These are phyloP conservation scores for Tragelaphus buxtoni DNA, from an alignment of 2,113 vertebrate genomes.

Conservation along the genomic window DNA sequence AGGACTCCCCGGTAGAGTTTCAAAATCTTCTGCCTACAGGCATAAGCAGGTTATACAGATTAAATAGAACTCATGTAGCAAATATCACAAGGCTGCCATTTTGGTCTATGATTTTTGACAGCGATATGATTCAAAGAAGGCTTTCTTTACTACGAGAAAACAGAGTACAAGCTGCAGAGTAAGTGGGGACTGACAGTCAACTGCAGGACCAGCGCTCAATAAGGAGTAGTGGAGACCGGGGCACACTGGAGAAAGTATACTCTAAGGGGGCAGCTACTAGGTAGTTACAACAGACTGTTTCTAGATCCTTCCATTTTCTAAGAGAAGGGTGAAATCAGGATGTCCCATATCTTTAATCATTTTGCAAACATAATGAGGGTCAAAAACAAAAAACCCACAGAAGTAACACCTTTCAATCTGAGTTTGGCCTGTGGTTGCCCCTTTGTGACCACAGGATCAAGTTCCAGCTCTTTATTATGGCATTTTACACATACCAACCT, in stretches of 20 bases:
- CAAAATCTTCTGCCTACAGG: background rate
- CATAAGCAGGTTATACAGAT: background rate
- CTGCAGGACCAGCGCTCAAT: background rate
- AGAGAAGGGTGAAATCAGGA: background rate
- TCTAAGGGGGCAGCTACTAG: background rate
- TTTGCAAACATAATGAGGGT: background rate
- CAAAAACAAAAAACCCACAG: background rate
- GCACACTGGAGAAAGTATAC: too few relatives aligned
- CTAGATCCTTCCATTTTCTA: background rate
- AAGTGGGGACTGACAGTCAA: background rate
- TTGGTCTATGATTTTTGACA: background rate
- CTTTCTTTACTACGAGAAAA: background rate
- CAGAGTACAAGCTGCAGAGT: accelerated
- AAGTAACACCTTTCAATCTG: background rate
- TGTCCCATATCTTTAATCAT: background rate
- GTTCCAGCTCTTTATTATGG: background rate
- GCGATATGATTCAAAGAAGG: background rate
- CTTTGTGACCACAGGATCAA: background rate
- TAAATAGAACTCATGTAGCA: background rate
- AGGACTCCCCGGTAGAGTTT: background rate
- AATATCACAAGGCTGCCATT: background rate
- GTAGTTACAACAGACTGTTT: background rate
- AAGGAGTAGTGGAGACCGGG: background rate
- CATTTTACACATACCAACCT: background rate
- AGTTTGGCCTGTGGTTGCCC: background rate